Evolutionary conservation across 2,113 vertebrate genomes (phyloP).

Genomic region (Sprattus sprattus): DNA sequence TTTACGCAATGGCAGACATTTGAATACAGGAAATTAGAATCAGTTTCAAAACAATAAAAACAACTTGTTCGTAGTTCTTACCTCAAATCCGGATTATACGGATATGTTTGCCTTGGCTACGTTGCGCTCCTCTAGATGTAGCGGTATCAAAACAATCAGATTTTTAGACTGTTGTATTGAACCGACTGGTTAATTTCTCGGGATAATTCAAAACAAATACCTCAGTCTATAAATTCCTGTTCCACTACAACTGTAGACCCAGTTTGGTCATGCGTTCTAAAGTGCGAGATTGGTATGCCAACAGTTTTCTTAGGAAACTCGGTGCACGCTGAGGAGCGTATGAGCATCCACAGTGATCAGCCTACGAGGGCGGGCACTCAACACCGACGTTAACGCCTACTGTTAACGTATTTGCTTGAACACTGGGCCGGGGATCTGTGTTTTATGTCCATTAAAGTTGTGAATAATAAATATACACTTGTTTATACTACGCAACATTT

Average conservation of each 20-base stretch:
- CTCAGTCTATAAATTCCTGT: constrained; percentile 60
- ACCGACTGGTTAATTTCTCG: not conserved
- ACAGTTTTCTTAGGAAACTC: constrained; percentile 55
- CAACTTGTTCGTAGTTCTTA: not conserved
- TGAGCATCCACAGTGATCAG: constrained; percentile 45
- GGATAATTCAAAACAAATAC: constrained; percentile 18
- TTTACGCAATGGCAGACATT: not conserved
- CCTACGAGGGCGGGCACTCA: constrained; percentile 59
- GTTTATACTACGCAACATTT: not conserved
- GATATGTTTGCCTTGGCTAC: not conserved
- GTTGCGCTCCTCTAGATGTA: not conserved
- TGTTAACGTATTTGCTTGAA: constrained; percentile 28
- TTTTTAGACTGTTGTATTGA: not conserved
- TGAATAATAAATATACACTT: not conserved
- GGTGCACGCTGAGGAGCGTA: constrained; percentile 37
- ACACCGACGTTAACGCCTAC: constrained; percentile 46
- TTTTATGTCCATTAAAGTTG: not conserved
- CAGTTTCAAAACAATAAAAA: not conserved
- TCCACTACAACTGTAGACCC: constrained; percentile 47
- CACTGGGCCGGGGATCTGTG: not conserved
- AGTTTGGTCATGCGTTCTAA: constrained; percentile 49
- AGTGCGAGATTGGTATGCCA: constrained; percentile 52
- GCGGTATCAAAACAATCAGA: not conserved
- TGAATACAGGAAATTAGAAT: not conserved
- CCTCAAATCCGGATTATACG: not conserved